These are phyloP conservation scores for Tachysurus vachellii DNA, from an alignment of 2,113 vertebrate genomes.

Conservation along the genomic window DNA sequence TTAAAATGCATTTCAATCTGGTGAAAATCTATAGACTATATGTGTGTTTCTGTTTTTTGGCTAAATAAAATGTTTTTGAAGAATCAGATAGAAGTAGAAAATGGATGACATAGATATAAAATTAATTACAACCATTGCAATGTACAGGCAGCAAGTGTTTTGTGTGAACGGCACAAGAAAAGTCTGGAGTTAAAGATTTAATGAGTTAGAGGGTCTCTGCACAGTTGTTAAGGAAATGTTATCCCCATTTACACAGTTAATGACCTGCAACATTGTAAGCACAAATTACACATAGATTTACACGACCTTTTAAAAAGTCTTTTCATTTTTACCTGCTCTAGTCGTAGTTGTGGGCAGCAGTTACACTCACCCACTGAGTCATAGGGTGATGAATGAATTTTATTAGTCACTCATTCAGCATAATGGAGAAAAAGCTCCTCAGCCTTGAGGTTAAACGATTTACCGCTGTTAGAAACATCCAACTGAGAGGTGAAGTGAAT, in stretches of 20 bases:
- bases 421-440: constrained; percentile 16
- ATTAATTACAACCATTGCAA: not conserved
- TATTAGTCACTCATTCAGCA: constrained; percentile 26
- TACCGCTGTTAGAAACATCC: not conserved
- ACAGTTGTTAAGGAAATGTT: not conserved
- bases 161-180: not conserved
- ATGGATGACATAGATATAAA: not conserved
- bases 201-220: not conserved
- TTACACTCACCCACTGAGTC: constrained; percentile 32
- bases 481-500: too few relatives aligned
- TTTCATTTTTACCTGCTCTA: not conserved
- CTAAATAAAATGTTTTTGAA: too few relatives aligned
- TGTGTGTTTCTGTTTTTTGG: not conserved
- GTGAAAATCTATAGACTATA: not conserved
- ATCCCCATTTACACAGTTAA: not conserved
- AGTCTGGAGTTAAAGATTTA: not conserved
- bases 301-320: not conserved
- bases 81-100: not conserved
- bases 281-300: not conserved
- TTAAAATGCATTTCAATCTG: not conserved
- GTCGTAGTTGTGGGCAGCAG: not conserved
- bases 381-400: constrained; percentile 40
- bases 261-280: not conserved
- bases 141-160: not conserved
- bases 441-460: constrained; percentile 16